These are phyloP conservation scores for Drosophila pseudotakahashii DNA, from an alignment of 2,888 invertebrate genomes.

Conservation along the genomic window DNA sequence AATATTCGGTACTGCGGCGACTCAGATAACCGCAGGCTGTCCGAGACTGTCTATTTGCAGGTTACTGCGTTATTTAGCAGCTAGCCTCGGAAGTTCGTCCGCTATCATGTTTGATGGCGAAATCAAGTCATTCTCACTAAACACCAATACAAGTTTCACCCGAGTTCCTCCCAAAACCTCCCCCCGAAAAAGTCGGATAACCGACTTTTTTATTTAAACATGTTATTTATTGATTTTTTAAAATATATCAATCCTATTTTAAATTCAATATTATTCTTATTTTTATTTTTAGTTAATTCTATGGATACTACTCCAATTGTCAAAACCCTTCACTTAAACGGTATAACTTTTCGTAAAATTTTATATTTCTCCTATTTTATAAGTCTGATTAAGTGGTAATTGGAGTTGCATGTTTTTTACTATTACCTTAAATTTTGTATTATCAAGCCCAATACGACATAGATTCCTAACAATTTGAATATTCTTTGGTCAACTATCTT, in stretches of 20 bases:
- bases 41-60: no score
- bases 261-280: conserved; percentile 52
- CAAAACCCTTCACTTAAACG: conserved; percentile 84
- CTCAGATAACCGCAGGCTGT: no score
- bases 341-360: conserved; percentile 75
- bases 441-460: no score
- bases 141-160: no score
- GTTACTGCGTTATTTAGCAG: no score
- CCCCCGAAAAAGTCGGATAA: not conserved
- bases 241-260: conserved; percentile 13
- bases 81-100: no score
- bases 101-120: no score
- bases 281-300: conserved; percentile 84
- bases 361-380: conserved; percentile 17
- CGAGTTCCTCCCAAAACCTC: no score
- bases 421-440: not conserved
- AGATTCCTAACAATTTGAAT: no score
- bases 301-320: conserved; percentile 85
- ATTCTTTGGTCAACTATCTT: no score
- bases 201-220: not conserved
- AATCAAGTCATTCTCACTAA: no score
- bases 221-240: conserved; percentile 1
- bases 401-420: conserved; percentile 2
- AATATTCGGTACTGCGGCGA: no score
- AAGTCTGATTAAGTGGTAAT: conserved; percentile 2